Evolutionary conservation across 2,888 invertebrate genomes (phyloP).

Genomic region (Hydraecia micacea): DNA sequence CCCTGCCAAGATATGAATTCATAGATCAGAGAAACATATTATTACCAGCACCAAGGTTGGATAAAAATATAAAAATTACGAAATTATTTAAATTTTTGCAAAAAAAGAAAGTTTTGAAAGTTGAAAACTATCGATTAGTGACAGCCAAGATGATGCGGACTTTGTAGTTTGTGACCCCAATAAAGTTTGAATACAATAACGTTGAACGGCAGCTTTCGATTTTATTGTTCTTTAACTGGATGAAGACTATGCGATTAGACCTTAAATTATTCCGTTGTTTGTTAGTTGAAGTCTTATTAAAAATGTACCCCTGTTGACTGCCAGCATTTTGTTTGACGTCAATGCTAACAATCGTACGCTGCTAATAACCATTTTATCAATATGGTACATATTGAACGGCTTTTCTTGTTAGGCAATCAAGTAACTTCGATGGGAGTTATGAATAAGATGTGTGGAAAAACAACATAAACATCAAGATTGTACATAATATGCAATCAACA

Average conservation of each 20-base stretch:
- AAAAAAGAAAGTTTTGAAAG: constrained; percentile 61
- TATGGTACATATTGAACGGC: constrained; percentile 61
- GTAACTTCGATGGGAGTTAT: constrained; percentile 15
- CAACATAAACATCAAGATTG: neutral
- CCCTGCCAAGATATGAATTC: constrained; percentile 66
- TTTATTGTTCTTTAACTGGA: constrained; percentile 20
- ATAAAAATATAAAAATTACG: constrained; percentile 7
- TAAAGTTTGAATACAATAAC: constrained; percentile 35
- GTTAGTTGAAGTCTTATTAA: constrained; percentile 64
- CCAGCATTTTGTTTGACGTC: constrained; percentile 81
- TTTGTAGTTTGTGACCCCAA: constrained; percentile 27
- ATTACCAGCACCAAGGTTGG: constrained; percentile 27
- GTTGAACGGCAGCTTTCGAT: constrained; percentile 26
- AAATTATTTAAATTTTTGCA: constrained; percentile 8
- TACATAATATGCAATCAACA: neutral
- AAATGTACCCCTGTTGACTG: constrained; percentile 79
- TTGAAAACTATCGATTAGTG: constrained; percentile 39
- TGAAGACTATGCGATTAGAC: constrained; percentile 22
- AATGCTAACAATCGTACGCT: constrained; percentile 73
- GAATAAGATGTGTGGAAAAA: constrained; percentile 7
- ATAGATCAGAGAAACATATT: constrained; percentile 58
- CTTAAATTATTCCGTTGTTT: constrained; percentile 34
- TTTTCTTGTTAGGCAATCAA: constrained; percentile 60
- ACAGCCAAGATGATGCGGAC: constrained; percentile 20
- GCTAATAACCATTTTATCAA: constrained; percentile 76